A percentile compares a stretch with the other conserved stretches of the same genome.
These are phyloP conservation scores for Petroica traversi DNA, from an alignment of 2,113 vertebrate species.

Conservation along the genomic window DNA sequence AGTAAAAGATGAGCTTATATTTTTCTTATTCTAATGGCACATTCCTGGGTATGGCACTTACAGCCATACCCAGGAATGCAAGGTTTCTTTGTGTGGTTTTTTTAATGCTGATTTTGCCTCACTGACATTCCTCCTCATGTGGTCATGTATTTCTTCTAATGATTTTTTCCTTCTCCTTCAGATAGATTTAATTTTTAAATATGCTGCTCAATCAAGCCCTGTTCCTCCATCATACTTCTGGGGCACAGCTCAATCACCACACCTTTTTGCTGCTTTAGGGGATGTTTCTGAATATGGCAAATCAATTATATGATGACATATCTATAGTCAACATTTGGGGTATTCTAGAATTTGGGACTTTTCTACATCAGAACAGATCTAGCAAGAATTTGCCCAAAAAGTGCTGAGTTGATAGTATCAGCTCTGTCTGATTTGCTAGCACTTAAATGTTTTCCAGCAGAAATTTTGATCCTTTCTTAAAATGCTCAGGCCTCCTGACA, in stretches of 20 bases:
- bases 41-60: too few relatives aligned
- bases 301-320: neutral
- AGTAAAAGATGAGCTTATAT: slow-evolving; percentile 45
- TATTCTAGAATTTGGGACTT: neutral
- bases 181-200: neutral
- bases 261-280: neutral
- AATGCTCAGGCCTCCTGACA: neutral
- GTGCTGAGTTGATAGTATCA: neutral
- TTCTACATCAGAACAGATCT: neutral
- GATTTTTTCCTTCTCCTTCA: neutral
- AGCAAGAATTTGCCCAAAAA: neutral
- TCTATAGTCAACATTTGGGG: neutral
- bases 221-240: neutral
- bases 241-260: neutral
- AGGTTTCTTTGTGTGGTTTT: neutral
- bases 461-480: neutral
- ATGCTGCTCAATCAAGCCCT: neutral
- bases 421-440: neutral
- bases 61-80: neutral
- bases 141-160: neutral
- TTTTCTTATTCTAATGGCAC: slow-evolving; percentile 19
- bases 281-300: neutral
- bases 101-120: neutral
- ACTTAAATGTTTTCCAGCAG: neutral
- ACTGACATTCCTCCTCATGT: neutral